Evolutionary conservation across 2,113 vertebrate species (phyloP).

Genomic region (Tupaia chinensis): DNA sequence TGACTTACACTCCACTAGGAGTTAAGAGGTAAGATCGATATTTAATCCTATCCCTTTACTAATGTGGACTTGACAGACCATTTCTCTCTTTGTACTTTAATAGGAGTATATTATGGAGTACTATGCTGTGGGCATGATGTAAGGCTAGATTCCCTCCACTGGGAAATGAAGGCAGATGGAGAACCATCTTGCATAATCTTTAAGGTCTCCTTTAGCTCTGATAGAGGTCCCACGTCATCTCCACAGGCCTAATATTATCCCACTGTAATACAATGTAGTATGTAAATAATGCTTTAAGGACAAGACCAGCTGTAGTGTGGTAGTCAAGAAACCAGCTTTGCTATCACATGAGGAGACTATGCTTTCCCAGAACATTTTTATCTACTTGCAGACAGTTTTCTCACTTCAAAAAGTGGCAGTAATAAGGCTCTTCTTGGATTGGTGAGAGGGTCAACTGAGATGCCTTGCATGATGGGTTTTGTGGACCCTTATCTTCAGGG

Average conservation of each 20-base stretch:
- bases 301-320: neutral
- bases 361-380: slow-evolving; percentile 2
- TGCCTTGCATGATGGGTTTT: neutral
- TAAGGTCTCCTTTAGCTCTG: neutral
- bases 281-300: neutral
- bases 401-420: neutral
- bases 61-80: neutral
- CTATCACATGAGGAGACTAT: neutral
- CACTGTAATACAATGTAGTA: neutral
- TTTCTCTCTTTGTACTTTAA: neutral
- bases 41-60: neutral
- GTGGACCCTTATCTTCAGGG: neutral
- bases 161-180: neutral
- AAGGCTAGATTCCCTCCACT: neutral
- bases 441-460: neutral
- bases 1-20: neutral
- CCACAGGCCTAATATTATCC: neutral
- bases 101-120: neutral
- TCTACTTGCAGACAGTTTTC: neutral
- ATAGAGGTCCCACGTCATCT: neutral
- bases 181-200: neutral
- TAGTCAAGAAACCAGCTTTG: neutral
- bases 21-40: neutral
- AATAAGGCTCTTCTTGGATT: neutral
- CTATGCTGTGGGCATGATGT: neutral